Base-by-base conservation (phyloP, 1,140 invertebrate genomes). In the Drosophila guanche region DNA sequence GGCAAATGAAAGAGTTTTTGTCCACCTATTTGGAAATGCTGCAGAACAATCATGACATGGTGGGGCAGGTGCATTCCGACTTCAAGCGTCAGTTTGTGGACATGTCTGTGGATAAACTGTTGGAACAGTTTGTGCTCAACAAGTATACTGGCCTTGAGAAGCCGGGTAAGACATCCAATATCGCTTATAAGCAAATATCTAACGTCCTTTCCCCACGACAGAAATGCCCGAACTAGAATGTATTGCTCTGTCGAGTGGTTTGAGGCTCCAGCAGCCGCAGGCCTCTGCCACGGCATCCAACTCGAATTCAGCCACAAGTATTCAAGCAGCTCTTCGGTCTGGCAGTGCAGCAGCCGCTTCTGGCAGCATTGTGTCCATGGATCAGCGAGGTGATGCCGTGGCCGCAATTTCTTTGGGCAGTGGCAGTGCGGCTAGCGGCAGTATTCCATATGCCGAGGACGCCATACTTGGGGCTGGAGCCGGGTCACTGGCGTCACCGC, bases 1-100 rank as follows among this genome's bases (percentile, higher is more conserved):
- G 95, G 79, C 97, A 98, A 91, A 98, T 99, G 97, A 98, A 98
- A 91, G 96, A 98, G 75, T 99, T 98, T 93, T 93, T 99, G 47
- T 96, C 96, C 84, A 95, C 94, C 16, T 99, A 98, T 92, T 94
- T 96, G 53, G 95, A 97, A 88, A 94, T 98, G 56, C 93, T 98
- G 62, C 96, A 97, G 91, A 95, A 95, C 85, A 97, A 97, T 91
- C 97, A 98, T 92, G 95, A 96, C 72, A 93, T 97, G 84, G 95
- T 98, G 90, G 97, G 97, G 45, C 94, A 95, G 91, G 94, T 98
- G 12, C 96, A 98, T 90, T 94, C 95, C 56, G 97, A 98, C 90
- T 98, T 99, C 90, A 95, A 96, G 90, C 94, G 95, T 70, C 97
- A 97, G 79, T 98, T 97, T 92, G 92, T 97, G 65, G 96, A 98